Conservation (phyloP, 2,113 vertebrate species). For the Leucopternis melanops region DNA sequence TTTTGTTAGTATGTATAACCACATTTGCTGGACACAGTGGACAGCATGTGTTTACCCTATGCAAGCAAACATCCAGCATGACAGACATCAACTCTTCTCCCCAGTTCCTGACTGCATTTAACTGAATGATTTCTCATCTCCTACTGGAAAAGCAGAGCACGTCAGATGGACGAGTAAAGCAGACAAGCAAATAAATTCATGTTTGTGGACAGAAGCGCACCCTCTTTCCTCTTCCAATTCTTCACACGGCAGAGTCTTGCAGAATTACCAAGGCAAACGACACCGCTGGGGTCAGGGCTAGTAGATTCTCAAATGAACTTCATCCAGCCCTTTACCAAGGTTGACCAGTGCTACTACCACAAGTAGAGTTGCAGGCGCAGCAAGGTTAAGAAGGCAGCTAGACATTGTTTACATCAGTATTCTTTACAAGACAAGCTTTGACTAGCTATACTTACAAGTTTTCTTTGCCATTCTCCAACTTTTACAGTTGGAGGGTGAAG, state of each 20-base stretch:
- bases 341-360: too few species aligned
- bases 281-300: background rate
- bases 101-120: background rate
- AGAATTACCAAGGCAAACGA: background rate
- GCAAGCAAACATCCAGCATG: background rate
- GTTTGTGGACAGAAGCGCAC: accelerated
- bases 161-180: background rate
- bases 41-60: too few species aligned
- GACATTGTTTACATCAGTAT: background rate
- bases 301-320: background rate
- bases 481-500: background rate
- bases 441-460: background rate
- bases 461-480: background rate
- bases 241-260: background rate
- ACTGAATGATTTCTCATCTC: background rate
- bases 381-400: background rate
- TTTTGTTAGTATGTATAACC: too few species aligned
- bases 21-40: accelerated
- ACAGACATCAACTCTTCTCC: background rate
- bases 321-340: background rate
- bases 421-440: background rate
- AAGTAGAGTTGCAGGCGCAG: background rate
- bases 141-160: background rate
- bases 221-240: background rate
- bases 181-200: background rate